Conservation (phyloP, 2,797 vertebrate species). For the Cyprinodon diabolis region DNA sequence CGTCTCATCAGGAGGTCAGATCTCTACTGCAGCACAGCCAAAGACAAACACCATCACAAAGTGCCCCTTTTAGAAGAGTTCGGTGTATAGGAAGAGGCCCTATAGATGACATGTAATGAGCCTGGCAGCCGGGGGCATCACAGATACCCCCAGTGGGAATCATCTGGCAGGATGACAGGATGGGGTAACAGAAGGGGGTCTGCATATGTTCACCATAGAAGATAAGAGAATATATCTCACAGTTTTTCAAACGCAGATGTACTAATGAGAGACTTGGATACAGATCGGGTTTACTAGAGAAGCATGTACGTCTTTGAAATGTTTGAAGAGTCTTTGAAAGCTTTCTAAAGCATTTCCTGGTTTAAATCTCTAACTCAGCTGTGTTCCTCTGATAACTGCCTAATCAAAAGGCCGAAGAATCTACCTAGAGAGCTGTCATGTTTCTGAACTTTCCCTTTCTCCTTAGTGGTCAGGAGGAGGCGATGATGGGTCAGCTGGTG, state of each 20-base stretch:
- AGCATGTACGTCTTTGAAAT: conserved; percentile 2
- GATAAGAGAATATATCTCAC: conserved; percentile 9
- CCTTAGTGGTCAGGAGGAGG: conserved; percentile 82
- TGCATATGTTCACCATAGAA: conserved; percentile 20
- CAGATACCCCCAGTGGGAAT: conserved; percentile 33
- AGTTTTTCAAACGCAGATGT: conserved; percentile 8
- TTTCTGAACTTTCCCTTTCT: conserved; percentile 3
- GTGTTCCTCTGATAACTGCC: neutral
- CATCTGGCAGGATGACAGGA: conserved; percentile 28
- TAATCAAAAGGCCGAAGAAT: neutral
- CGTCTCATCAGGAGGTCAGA: conserved; percentile 18
- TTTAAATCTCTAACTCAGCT: neutral
- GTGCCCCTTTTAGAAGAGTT: conserved; percentile 24
- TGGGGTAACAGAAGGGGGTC: conserved; percentile 12
- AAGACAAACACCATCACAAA: conserved; percentile 34
- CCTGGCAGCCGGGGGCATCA: conserved; percentile 26
- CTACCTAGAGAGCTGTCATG: neutral
- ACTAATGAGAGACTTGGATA: neutral
- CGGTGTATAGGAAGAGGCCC: conserved; percentile 16
- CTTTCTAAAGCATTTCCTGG: neutral
- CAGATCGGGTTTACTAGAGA: neutral
- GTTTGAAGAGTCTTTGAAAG: conserved; percentile 4
- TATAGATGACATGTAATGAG: conserved; percentile 18
- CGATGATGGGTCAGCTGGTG: conserved; percentile 86
- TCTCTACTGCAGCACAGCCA: conserved; percentile 24